Conservation (phyloP, 1,140 invertebrate species). For the Lepidotrigona ventralis region DNA sequence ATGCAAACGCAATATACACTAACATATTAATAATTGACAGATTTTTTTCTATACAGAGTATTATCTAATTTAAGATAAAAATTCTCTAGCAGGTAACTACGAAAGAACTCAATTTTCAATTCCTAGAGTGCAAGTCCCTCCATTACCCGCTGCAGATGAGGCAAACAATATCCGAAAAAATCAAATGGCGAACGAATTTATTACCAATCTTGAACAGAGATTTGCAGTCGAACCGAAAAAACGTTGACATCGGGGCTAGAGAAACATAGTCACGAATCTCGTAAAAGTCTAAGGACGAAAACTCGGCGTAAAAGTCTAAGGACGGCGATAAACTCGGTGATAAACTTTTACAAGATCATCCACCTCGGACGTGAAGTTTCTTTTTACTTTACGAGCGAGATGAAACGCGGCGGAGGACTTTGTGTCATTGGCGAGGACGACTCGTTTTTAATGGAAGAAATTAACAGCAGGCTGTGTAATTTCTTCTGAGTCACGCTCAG, state of each 20-base stretch:
- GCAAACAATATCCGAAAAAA: no score
- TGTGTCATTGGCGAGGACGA: background rate
- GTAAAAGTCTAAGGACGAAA: slow-evolving; percentile 7
- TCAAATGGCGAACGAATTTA: no score
- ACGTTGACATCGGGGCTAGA: background rate
- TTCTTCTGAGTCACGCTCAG: no score
- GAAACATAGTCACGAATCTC: background rate
- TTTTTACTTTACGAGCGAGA: background rate
- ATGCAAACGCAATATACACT: no score
- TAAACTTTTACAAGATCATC: slow-evolving; percentile 1
- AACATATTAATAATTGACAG: no score
- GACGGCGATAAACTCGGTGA: background rate
- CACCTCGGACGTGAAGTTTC: background rate
- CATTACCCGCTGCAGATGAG: no score
- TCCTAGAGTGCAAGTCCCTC: no score
- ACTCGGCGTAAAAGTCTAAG: slow-evolving; percentile 19
- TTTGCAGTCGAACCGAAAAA: background rate
- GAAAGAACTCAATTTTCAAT: no score
- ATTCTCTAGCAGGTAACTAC: no score
- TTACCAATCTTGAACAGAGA: no score
- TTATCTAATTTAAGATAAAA: no score
- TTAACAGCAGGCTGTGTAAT: background rate
- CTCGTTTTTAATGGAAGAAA: background rate
- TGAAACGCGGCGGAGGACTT: background rate
- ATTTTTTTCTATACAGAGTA: no score